These are phyloP conservation scores for Xiphophorus maculatus DNA, from an alignment of 2,113 vertebrate genomes.

Conservation along the genomic window DNA sequence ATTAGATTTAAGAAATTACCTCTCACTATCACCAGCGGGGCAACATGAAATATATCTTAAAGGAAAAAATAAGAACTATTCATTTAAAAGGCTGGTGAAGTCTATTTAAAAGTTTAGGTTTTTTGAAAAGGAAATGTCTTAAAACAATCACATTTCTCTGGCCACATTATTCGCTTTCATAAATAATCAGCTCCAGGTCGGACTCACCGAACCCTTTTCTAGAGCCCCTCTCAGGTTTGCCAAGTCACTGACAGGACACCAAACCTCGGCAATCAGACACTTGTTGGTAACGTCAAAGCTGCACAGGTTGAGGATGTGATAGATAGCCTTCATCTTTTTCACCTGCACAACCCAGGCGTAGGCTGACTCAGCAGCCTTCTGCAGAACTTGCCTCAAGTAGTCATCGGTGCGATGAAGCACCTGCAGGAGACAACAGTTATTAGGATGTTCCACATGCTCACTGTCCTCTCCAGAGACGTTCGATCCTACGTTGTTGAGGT, in stretches of 20 bases:
- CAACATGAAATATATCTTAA: too few species aligned
- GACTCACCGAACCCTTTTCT: slow-evolving; percentile 92
- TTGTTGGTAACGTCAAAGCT: slow-evolving; percentile 98
- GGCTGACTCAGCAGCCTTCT: slow-evolving; percentile 89
- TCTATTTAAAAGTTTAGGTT: too few species aligned
- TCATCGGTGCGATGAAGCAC: slow-evolving; percentile 95
- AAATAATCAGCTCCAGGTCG: not conserved
- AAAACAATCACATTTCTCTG: not conserved
- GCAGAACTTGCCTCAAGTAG: slow-evolving; percentile 92
- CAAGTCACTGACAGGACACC: slow-evolving; percentile 93
- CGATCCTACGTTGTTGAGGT: slow-evolving; percentile 87
- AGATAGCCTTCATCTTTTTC: slow-evolving; percentile 98
- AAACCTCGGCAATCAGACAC: slow-evolving; percentile 97
- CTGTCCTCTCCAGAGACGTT: not conserved
- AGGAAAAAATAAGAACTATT: too few species aligned
- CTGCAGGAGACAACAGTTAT: slow-evolving; percentile 66
- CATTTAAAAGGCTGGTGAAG: too few species aligned
- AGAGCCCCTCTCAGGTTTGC: slow-evolving; percentile 85
- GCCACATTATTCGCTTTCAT: not conserved
- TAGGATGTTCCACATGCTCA: not conserved
- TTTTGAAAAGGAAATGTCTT: too few species aligned
- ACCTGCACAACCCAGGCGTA: slow-evolving; percentile 91
- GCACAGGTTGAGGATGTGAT: slow-evolving; percentile 96
- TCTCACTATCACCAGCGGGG: too few species aligned
- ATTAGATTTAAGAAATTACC: too few species aligned